phyloP scores from a whole-genome alignment of 2,797 vertebrate genomes.

The Lepilemur septentrionalis region DNA sequence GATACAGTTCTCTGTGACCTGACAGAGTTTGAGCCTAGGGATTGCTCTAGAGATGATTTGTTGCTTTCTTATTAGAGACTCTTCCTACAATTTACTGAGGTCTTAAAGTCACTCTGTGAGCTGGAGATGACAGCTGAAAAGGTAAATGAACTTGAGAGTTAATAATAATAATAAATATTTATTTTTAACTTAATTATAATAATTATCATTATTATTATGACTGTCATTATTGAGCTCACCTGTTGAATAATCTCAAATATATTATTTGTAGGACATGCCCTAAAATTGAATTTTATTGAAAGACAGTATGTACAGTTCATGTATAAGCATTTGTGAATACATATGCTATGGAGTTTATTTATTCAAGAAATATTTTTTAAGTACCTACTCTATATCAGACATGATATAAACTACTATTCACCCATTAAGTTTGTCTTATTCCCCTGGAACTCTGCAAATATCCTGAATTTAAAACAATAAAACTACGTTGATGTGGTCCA shows the following conservation, averaged over 20 bases:
- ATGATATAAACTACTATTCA: background rate
- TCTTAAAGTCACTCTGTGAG: background rate
- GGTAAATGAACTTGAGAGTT: background rate
- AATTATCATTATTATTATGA: background rate
- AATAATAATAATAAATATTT: background rate
- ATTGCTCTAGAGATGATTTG: background rate
- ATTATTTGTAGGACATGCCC: background rate
- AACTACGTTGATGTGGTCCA: background rate
- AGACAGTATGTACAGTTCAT: background rate
- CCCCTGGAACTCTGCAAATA: background rate
- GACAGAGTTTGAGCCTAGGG: background rate
- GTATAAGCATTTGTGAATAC: background rate
- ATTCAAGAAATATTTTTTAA: background rate
- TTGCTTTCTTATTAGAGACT: background rate
- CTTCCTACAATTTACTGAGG: background rate
- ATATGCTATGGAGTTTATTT: background rate
- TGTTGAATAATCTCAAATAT: background rate
- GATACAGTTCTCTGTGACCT: background rate
- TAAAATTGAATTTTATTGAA: background rate
- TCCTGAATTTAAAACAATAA: slow-evolving; percentile 8
- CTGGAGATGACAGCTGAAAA: background rate
- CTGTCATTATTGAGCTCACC: background rate
- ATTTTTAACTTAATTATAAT: background rate
- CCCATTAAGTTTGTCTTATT: background rate
- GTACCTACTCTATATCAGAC: background rate